These are phyloP conservation scores for Diabrotica balteata DNA, from an alignment of 2,888 invertebrate genomes.

Conservation along the genomic window DNA sequence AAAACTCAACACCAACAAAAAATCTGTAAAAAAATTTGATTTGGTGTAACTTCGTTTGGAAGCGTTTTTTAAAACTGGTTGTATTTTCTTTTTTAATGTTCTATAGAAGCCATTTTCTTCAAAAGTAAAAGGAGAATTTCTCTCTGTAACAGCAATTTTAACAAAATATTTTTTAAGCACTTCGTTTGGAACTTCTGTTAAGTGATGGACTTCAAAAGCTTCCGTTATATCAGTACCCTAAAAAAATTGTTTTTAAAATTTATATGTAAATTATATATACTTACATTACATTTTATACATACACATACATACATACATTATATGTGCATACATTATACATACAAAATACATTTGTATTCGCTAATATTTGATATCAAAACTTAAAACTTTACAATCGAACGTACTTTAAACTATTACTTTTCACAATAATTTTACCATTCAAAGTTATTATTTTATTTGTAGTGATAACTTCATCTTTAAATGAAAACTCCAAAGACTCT, in stretches of 20 bases:
- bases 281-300: no score
- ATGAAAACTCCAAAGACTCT: no score
- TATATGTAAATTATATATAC: no score
- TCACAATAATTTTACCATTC: no score
- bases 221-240: slow-evolving; percentile 84
- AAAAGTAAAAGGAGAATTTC: slow-evolving; percentile 78
- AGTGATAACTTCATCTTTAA: no score
- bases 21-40: slow-evolving; percentile 59
- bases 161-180: slow-evolving; percentile 72
- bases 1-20: slow-evolving; percentile 52
- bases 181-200: slow-evolving; percentile 63
- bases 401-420: no score
- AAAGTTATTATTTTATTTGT: no score
- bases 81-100: slow-evolving; percentile 69
- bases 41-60: slow-evolving; percentile 55
- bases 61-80: slow-evolving; percentile 62
- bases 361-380: no score
- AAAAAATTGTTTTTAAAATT: slow-evolving; percentile 9
- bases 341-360: no score
- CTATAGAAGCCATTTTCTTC: slow-evolving; percentile 77
- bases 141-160: slow-evolving; percentile 67
- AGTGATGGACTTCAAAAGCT: slow-evolving; percentile 77
- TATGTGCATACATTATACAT: no score
- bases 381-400: no score
- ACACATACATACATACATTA: no score